Evolutionary conservation across 2,113 vertebrate species (phyloP).

Genomic region (Hystrix cristata): DNA sequence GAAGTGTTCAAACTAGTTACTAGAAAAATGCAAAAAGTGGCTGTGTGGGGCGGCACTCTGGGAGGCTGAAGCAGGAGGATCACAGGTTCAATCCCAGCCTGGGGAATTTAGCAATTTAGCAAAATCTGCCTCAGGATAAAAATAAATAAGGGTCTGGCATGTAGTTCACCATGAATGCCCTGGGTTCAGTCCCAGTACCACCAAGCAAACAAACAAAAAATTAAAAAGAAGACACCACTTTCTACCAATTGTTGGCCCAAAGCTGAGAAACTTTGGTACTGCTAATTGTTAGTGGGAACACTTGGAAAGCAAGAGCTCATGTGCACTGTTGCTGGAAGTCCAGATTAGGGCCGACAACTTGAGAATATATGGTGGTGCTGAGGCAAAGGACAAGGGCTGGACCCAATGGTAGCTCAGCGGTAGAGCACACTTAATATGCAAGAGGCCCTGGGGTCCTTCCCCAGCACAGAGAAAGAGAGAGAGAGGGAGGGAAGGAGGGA

Average conservation of each 20-base stretch:
- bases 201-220: background rate
- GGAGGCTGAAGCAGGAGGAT: background rate
- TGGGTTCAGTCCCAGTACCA: background rate
- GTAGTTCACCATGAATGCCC: background rate
- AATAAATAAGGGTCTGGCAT: background rate
- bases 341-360: background rate
- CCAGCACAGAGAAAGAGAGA: no score
- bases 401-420: background rate
- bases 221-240: background rate
- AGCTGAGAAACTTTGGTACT: background rate
- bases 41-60: background rate
- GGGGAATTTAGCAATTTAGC: background rate
- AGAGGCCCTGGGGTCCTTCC: no score
- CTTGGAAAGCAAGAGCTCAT: background rate
- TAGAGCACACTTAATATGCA: no score
- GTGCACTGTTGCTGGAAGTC: background rate
- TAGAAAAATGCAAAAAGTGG: background rate
- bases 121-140: background rate
- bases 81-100: background rate
- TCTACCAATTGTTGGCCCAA: background rate
- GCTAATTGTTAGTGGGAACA: background rate
- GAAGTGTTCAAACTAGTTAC: constrained; percentile 12
- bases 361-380: background rate
- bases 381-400: background rate
- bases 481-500: no score